Percentiles rank a stretch among this genome's conserved stretches.
These are phyloP conservation scores for Piscicola geometra DNA, from an alignment of 2,888 invertebrate species.

Conservation along the genomic window DNA sequence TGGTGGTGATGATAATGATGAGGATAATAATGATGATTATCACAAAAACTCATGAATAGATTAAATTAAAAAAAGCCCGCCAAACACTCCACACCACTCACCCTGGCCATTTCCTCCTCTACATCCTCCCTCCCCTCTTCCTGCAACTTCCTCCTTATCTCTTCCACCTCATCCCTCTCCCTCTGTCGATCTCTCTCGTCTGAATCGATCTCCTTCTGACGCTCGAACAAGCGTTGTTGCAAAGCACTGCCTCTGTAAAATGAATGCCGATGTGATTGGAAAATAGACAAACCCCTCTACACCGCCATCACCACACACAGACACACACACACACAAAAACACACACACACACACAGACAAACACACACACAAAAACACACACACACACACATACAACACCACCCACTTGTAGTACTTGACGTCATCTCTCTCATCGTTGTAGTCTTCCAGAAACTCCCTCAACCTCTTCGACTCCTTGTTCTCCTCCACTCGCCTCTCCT, in stretches of 20 bases:
- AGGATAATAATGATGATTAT: background rate
- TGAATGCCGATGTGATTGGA: background rate
- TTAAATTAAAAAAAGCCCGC: background rate
- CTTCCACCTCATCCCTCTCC: slow-evolving; percentile 81
- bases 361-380: no score
- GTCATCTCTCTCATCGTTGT: slow-evolving; percentile 96
- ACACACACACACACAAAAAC: no score
- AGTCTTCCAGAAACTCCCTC: slow-evolving; percentile 96
- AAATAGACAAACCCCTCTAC: background rate
- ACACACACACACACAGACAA: no score
- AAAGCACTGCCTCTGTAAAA: slow-evolving; percentile 72
- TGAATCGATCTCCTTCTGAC: slow-evolving; percentile 85
- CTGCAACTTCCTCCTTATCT: slow-evolving; percentile 70
- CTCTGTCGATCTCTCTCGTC: slow-evolving; percentile 80
- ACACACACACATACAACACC: background rate
- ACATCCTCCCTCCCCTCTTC: slow-evolving; percentile 59
- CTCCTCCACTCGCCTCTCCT: slow-evolving; percentile 77
- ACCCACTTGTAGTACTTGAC: slow-evolving; percentile 85
- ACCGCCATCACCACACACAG: no score
- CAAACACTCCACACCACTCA: slow-evolving; percentile 37
- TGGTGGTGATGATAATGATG: background rate
- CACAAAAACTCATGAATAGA: background rate
- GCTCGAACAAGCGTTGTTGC: slow-evolving; percentile 79
- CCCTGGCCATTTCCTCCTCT: slow-evolving; percentile 56
- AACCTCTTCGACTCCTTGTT: slow-evolving; percentile 86